These are phyloP conservation scores for Fulica atra DNA, from an alignment of 2,113 vertebrate genomes.

Conservation along the genomic window DNA sequence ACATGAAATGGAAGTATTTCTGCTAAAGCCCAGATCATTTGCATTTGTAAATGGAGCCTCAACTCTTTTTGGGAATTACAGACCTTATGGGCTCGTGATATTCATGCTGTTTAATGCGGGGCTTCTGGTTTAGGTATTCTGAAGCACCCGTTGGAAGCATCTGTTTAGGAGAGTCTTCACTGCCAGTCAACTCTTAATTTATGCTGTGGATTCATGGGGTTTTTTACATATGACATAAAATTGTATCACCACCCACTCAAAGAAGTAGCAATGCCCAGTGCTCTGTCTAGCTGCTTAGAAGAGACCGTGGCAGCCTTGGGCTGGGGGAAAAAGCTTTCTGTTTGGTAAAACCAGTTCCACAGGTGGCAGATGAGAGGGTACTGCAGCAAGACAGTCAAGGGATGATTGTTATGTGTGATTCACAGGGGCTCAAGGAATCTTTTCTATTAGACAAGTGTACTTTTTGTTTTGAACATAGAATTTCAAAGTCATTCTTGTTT, in stretches of 20 bases:
- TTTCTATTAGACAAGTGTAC: background rate
- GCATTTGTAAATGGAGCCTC: conserved; percentile 13
- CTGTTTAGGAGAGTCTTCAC: background rate
- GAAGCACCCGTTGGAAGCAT: background rate
- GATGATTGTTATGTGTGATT: background rate
- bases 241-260: background rate
- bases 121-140: conserved; percentile 5
- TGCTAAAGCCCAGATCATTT: conserved; percentile 13
- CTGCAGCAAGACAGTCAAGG: background rate
- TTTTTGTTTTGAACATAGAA: background rate
- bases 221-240: background rate
- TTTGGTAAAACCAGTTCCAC: background rate
- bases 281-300: background rate
- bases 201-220: background rate
- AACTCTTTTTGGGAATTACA: background rate
- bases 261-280: background rate
- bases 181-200: background rate
- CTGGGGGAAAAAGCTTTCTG: fast-evolving
- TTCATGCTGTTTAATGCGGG: background rate
- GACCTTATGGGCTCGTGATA: background rate
- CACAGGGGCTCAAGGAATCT: background rate
- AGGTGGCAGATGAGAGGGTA: background rate
- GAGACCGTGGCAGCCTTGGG: background rate
- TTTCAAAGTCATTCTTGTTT: conserved; percentile 37
- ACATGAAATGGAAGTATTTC: background rate